Conservation (phyloP, 2,888 invertebrate species). For the Callosobruchus maculatus region DNA sequence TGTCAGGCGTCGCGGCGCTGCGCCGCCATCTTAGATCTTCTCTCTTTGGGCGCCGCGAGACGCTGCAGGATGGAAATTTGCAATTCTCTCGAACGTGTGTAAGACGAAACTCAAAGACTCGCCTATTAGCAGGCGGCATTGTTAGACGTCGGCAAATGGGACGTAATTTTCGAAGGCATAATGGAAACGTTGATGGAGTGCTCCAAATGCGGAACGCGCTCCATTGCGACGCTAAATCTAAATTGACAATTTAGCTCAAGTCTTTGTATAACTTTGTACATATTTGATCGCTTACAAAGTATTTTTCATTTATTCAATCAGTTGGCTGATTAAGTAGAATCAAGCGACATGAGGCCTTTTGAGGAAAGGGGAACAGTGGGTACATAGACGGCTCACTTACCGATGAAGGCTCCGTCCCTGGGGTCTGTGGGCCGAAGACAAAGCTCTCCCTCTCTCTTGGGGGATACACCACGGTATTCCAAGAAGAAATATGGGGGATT, state of each 20-base stretch:
- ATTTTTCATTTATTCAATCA: too few species aligned
- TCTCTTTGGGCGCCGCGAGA: not conserved
- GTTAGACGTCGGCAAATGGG: not conserved
- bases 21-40: not conserved
- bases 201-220: not conserved
- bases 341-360: too few species aligned
- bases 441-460: too few species aligned
- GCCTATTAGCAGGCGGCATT: not conserved
- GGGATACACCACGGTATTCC: too few species aligned
- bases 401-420: too few species aligned
- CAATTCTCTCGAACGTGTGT: not conserved
- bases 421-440: too few species aligned
- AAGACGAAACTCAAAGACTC: not conserved
- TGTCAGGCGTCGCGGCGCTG: not conserved
- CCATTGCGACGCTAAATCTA: not conserved
- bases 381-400: too few species aligned
- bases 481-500: too few species aligned
- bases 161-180: not conserved
- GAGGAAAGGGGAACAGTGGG: too few species aligned
- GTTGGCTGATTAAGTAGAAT: too few species aligned
- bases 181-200: not conserved
- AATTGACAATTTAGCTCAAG: not conserved
- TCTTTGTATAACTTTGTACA: not conserved
- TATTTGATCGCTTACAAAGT: too few species aligned
- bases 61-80: not conserved